Evolutionary conservation across 2,113 vertebrate genomes (phyloP).

Genomic region (Cebidichthys violaceus): DNA sequence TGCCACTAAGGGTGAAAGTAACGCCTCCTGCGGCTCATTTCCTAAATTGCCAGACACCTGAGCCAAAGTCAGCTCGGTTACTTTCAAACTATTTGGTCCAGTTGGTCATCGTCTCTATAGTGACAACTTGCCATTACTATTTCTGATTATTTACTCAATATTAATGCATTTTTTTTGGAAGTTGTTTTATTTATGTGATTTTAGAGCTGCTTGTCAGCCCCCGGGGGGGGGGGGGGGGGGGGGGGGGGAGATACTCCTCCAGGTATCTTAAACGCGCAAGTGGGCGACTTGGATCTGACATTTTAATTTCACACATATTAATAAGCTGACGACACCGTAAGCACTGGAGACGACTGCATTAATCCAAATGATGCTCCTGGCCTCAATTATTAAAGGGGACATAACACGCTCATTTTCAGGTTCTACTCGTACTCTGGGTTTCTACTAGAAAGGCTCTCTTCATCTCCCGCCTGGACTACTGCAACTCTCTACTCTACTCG

Average conservation of each 20-base stretch:
- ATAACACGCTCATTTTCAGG: too few relatives aligned
- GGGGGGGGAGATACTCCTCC: too few relatives aligned
- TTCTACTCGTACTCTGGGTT: too few relatives aligned
- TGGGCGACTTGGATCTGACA: neutral
- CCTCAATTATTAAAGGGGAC: too few relatives aligned
- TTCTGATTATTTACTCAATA: too few relatives aligned
- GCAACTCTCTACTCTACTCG: too few relatives aligned
- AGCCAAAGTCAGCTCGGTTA: constrained; percentile 33
- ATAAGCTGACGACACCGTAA: neutral
- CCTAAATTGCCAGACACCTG: too few relatives aligned
- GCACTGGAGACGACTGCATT: neutral
- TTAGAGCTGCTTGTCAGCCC: neutral
- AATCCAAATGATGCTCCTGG: too few relatives aligned
- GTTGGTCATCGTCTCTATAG: neutral
- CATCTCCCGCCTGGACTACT: too few relatives aligned
- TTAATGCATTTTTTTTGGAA: neutral
- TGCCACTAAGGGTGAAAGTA: constrained; percentile 10
- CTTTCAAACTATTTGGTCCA: constrained; percentile 27
- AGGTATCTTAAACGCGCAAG: neutral
- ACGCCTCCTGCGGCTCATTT: too few relatives aligned
- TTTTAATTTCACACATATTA: neutral
- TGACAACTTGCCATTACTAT: neutral
- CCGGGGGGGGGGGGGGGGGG: too few relatives aligned
- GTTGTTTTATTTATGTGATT: neutral
- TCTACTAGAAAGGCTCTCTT: too few relatives aligned